Base-by-base conservation (phyloP, 2,888 invertebrate species). In the Holacanthella duospinosa region DNA sequence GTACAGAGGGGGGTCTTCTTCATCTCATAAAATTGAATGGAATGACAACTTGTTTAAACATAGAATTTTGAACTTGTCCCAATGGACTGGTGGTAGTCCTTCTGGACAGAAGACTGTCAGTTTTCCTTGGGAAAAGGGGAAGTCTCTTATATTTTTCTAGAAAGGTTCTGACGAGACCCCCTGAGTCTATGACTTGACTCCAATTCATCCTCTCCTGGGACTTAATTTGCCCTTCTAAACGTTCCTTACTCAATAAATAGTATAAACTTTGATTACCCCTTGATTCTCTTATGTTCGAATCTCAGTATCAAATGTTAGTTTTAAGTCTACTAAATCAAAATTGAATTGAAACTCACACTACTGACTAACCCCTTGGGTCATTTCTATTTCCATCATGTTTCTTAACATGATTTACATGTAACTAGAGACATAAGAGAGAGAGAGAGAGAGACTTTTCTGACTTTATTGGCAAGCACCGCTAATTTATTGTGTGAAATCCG, bases 41-140 rank as follows among this genome's bases (percentile, higher is more conserved):
- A 36, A 67, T 66, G 68, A 68, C 65, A 66, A 66, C 65, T 66
- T 66, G 68, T 66, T 66, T n/a, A n/a, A n/a, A n/a, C n/a, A n/a
- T n/a, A n/a, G n/a, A n/a, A n/a, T n/a, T n/a, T n/a, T n/a, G n/a
- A n/a, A n/a, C n/a, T n/a, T n/a, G n/a, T 62, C 63, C 62, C 60
- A 65, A 29, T 36, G 36, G 36, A 36, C 36, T 36, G 36, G 16
- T 12, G 6, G 36, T n/a, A n/a, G n/a, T n/a, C n/a, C n/a, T n/a
- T n/a, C n/a, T n/a, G n/a, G n/a, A n/a, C n/a, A n/a, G n/a, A n/a
- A n/a, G n/a, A n/a, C n/a, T n/a, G n/a, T n/a, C n/a, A n/a, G n/a
- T n/a, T n/a, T n/a, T n/a, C 36, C 16, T 36, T 16, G 16, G 36
- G 9, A 36, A 36, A 36, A 36, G 36, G 36, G 36, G 9, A 16